These are phyloP conservation scores for Cotesia vestalis DNA, from an alignment of 1,140 invertebrate genomes.

Conservation along the genomic window DNA sequence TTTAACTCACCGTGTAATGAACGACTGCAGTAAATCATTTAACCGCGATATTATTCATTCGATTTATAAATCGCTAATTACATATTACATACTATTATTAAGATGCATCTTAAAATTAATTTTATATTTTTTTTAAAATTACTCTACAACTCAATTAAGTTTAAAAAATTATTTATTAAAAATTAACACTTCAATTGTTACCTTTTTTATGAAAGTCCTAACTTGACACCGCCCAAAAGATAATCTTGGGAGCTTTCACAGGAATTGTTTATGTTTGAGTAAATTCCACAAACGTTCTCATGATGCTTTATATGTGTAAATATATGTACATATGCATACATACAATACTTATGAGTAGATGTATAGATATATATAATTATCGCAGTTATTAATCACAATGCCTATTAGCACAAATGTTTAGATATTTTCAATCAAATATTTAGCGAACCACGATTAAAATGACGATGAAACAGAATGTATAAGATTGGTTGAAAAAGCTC, in stretches of 20 bases:
- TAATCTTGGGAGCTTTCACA: conserved; percentile 6
- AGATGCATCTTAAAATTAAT: no score
- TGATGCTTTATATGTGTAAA: not conserved
- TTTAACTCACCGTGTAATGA: no score
- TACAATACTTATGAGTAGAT: no score
- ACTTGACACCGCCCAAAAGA: conserved; percentile 32
- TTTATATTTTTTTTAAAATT: no score
- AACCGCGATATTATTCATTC: no score
- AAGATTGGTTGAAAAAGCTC: conserved; percentile 11
- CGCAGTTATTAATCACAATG: not conserved
- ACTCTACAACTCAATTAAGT: no score
- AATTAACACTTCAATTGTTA: not conserved
- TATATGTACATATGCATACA: no score
- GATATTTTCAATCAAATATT: not conserved
- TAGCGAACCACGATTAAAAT: conserved; percentile 16
- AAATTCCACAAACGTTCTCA: conserved; percentile 5
- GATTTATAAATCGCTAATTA: not conserved
- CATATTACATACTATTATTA: not conserved
- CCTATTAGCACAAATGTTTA: not conserved
- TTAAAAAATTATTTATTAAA: no score
- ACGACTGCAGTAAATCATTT: no score
- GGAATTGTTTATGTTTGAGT: not conserved
- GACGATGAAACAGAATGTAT: not conserved
- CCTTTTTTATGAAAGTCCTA: conserved; percentile 24
- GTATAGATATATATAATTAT: not conserved